Percentiles rank a stretch among this genome's conserved stretches.
These are phyloP conservation scores for Oscheius sp. DNA, from an alignment of 2,888 invertebrate species.

Conservation along the genomic window DNA sequence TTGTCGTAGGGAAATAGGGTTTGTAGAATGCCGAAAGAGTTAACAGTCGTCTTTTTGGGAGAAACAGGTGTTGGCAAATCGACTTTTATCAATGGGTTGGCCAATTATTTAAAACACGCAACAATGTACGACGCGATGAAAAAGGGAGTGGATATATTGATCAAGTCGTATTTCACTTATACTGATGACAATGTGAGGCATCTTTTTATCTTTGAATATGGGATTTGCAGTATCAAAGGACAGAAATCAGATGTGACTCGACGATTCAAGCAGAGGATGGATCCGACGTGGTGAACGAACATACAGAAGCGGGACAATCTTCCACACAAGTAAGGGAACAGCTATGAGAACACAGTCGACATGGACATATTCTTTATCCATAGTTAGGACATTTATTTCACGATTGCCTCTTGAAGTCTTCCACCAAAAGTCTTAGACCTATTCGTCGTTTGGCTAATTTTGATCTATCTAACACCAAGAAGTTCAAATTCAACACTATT, in stretches of 20 bases:
- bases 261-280: neutral
- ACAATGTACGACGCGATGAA: constrained; percentile 12
- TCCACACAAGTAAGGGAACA: neutral
- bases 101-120: constrained; percentile 16
- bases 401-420: too few relatives aligned
- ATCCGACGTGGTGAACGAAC: neutral
- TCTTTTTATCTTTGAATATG: neutral
- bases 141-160: constrained; percentile 19
- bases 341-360: too few relatives aligned
- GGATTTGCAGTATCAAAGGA: neutral
- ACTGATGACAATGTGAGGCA: constrained; percentile 12
- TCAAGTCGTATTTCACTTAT: constrained; percentile 14
- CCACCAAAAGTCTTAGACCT: too few relatives aligned
- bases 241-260: neutral
- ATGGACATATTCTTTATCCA: neutral
- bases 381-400: neutral
- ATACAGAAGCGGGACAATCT: neutral
- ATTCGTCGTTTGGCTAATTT: too few relatives aligned
- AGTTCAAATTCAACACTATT: too few relatives aligned
- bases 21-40: neutral
- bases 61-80: constrained; percentile 32
- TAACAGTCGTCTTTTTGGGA: constrained; percentile 7
- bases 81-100: constrained; percentile 29
- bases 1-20: too few relatives aligned
- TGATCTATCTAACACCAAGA: too few relatives aligned